Percentiles rank a stretch among this genome's conserved stretches.
Evolutionary conservation across 2,888 invertebrate species (phyloP).

Genomic region (Dascillus cervinus): DNA sequence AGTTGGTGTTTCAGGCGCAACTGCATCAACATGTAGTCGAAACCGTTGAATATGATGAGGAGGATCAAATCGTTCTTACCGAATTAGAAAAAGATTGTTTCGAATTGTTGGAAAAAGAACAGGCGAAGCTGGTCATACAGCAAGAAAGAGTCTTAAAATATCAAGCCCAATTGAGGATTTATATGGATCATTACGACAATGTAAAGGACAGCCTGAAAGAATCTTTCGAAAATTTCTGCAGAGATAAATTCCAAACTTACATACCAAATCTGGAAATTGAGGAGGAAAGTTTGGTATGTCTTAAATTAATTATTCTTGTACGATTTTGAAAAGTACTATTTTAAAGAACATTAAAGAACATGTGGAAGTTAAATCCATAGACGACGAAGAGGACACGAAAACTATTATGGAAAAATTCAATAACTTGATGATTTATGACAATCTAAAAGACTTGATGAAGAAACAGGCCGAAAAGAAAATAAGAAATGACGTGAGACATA

Average conservation of each 20-base stretch:
- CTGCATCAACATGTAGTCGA: slow-evolving; percentile 15
- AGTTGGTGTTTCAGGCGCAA: slow-evolving; percentile 8
- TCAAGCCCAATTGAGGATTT: slow-evolving; percentile 30
- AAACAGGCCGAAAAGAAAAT: slow-evolving; percentile 10
- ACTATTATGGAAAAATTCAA: neutral
- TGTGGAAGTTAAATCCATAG: no score
- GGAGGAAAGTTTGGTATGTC: no score
- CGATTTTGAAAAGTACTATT: no score
- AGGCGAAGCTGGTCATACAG: slow-evolving; percentile 22
- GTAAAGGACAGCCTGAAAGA: slow-evolving; percentile 26
- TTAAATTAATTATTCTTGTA: no score
- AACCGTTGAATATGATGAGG: slow-evolving; percentile 12
- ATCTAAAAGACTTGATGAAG: slow-evolving; percentile 10
- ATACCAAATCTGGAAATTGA: slow-evolving; percentile 7
- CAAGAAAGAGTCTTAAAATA: slow-evolving; percentile 30
- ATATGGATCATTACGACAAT: slow-evolving; percentile 25
- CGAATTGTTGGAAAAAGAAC: slow-evolving; percentile 18
- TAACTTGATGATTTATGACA: slow-evolving; percentile 7
- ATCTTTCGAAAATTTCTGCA: slow-evolving; percentile 32
- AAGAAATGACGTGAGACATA: slow-evolving; percentile 4
- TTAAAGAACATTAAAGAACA: no score
- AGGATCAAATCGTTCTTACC: slow-evolving; percentile 6
- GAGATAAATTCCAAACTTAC: slow-evolving; percentile 13
- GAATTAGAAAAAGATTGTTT: slow-evolving; percentile 15
- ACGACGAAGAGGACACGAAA: neutral